Evolutionary conservation across 2,797 vertebrate genomes (phyloP), one percentile per base, ranked within the genome.

Genomic region (Falco biarmicus): DNA sequence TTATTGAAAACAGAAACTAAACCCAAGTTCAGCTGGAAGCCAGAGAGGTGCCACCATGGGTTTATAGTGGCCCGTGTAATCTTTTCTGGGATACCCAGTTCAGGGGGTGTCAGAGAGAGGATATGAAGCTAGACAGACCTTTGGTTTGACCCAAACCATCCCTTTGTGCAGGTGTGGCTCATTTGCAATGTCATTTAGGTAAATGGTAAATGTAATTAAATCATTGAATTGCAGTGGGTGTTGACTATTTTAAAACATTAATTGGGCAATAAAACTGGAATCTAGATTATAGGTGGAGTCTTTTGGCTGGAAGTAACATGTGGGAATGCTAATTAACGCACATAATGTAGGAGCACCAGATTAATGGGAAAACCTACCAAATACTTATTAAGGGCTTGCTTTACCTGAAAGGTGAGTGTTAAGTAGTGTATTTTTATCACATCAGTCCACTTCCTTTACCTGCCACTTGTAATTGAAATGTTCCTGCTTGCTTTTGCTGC

Each of bases 201-300:
- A 84, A 79, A 82, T 57, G 39, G 17, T 56, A 87, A 71, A 56
- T 54, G 29, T 83, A 70, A 90, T 89, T 75, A 87, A 70, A 70
- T 77, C 22, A 47, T 47, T 91, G 16, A 80, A 73, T 63, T 82
- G 63, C 17, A 66, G 73, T 56, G 61, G 57, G 50, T 84, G 77
- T 94, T 85, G 89, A 65, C 71, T 1, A 43, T 93, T 94, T 94
- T 3, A n/a, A 93, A 88, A 89, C 43, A 26, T 50, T 71, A 87
- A 41, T 1, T 85, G 71, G n/a, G 81, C 81, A 89, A 68, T 95
- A 84, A 93, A 94, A 86, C 65, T 86, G 73, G 82, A 73, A 81
- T 92, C 64, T 91, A 78, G 41, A 57, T 96, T 71, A 78, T 37
- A 61, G 75, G 84, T 70, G 69, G 84, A 93, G 89, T 63, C 28